phyloP scores from a whole-genome alignment of 2,113 vertebrate species.

The Pleuronectes platessa region DNA sequence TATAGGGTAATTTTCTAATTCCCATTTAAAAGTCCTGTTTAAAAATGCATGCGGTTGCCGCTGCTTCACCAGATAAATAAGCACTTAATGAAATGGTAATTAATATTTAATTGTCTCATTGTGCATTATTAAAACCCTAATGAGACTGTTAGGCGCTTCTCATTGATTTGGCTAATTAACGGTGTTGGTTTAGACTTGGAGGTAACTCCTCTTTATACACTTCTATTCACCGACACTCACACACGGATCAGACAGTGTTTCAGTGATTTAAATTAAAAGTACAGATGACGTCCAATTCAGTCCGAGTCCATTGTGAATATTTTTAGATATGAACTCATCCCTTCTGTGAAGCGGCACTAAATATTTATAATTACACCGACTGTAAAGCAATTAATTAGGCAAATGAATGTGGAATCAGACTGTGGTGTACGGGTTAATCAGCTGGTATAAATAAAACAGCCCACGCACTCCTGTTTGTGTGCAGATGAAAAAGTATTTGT shows the following conservation, averaged over 20 bases:
- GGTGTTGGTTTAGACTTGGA: constrained; percentile 25
- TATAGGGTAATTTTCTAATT: neutral
- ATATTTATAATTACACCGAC: constrained; percentile 42
- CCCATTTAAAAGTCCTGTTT: constrained; percentile 1
- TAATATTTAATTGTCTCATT: constrained; percentile 57
- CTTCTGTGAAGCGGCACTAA: constrained; percentile 33
- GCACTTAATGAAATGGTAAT: constrained; percentile 62
- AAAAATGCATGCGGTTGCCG: constrained; percentile 53
- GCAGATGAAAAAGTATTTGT: neutral
- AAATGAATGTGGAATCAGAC: constrained; percentile 43
- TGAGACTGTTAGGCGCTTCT: constrained; percentile 30
- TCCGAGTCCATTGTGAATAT: neutral
- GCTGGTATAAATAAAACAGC: constrained; percentile 37
- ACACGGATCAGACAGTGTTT: too few species aligned
- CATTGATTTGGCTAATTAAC: constrained; percentile 51
- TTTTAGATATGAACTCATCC: constrained; percentile 29
- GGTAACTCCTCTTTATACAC: neutral
- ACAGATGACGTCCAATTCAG: constrained; percentile 3
- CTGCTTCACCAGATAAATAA: constrained; percentile 54
- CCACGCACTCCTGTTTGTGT: constrained; percentile 31
- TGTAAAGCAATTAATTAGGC: constrained; percentile 44
- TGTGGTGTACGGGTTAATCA: constrained; percentile 51
- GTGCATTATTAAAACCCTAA: constrained; percentile 64
- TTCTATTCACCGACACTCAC: neutral
- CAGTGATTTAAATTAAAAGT: constrained; percentile 2